Evolutionary conservation across 2,113 vertebrate genomes (phyloP).

Genomic region (Paedocypris sp.): DNA sequence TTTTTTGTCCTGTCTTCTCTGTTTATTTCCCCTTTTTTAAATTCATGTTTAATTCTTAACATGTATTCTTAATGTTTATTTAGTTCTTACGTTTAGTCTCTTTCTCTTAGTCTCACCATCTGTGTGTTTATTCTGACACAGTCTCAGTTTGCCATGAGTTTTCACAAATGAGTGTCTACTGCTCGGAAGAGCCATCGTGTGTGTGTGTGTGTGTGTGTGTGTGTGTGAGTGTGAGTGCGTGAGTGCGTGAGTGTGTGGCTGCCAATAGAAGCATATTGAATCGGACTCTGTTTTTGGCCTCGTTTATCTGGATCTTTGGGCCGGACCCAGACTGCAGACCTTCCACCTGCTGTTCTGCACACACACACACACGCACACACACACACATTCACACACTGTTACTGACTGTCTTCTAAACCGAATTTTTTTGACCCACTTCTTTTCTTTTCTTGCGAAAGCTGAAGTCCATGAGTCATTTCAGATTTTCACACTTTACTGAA

Average conservation of each 20-base stretch:
- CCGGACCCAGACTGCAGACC: conserved; percentile 21
- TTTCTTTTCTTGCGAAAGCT: background rate
- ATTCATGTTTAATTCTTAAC: too few species aligned
- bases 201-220: conserved; percentile 29
- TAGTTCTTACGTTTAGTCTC: conserved; percentile 27
- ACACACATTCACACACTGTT: background rate
- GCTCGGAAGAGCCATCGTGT: background rate
- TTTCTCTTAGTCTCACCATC: conserved; percentile 45
- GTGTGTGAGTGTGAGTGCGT: conserved; percentile 25
- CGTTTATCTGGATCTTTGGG: conserved; percentile 22
- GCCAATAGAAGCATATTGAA: conserved; percentile 57
- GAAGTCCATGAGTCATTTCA: conserved; percentile 2
- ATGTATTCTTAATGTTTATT: too few species aligned
- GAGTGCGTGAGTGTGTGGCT: conserved; percentile 31
- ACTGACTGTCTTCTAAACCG: background rate
- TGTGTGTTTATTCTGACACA: conserved; percentile 53
- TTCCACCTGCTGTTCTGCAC: conserved; percentile 1
- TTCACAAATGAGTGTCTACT: conserved; percentile 42
- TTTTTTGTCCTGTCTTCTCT: background rate
- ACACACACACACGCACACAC: background rate
- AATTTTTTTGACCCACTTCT: background rate
- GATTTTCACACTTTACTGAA: conserved; percentile 2
- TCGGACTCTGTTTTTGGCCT: conserved; percentile 42
- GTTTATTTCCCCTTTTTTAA: conserved; percentile 1
- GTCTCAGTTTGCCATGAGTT: conserved; percentile 48